phyloP scores from a whole-genome alignment of 2,888 invertebrate genomes.

The Cetonia aurata region DNA sequence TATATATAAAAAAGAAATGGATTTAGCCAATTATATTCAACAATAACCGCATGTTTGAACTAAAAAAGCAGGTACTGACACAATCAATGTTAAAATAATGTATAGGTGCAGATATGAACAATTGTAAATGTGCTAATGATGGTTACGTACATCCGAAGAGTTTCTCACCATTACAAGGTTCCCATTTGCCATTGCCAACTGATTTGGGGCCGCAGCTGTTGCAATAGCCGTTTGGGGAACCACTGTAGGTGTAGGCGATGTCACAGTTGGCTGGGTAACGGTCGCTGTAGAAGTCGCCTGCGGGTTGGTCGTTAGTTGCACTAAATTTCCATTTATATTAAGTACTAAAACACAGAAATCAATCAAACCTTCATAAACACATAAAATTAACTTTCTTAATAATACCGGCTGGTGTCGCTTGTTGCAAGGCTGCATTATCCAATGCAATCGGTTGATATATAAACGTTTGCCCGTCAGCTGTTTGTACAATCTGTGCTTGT shows the following conservation, averaged over 20 bases:
- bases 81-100: conserved; percentile 23
- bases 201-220: conserved; percentile 67
- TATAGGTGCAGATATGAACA: conserved; percentile 34
- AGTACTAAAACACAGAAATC: conserved; percentile 71
- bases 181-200: conserved; percentile 74
- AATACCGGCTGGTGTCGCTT: conserved; percentile 72
- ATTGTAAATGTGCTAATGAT: conserved; percentile 39
- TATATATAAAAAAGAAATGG: too few relatives aligned
- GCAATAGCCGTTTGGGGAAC: conserved; percentile 64
- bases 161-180: conserved; percentile 82
- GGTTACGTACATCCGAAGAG: conserved; percentile 61
- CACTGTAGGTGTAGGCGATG: conserved; percentile 61
- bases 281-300: conserved; percentile 57
- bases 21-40: too few relatives aligned
- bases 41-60: too few relatives aligned
- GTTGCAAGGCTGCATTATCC: conserved; percentile 69
- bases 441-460: conserved; percentile 85
- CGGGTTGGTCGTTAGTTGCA: conserved; percentile 72
- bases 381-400: conserved; percentile 26
- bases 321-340: conserved; percentile 83
- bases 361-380: too few relatives aligned
- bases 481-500: conserved; percentile 87
- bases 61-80: background rate
- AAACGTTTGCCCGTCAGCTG: conserved; percentile 93
- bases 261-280: conserved; percentile 61